Base-by-base conservation (phyloP, 2,888 invertebrate species). In the Protonemura montana region DNA sequence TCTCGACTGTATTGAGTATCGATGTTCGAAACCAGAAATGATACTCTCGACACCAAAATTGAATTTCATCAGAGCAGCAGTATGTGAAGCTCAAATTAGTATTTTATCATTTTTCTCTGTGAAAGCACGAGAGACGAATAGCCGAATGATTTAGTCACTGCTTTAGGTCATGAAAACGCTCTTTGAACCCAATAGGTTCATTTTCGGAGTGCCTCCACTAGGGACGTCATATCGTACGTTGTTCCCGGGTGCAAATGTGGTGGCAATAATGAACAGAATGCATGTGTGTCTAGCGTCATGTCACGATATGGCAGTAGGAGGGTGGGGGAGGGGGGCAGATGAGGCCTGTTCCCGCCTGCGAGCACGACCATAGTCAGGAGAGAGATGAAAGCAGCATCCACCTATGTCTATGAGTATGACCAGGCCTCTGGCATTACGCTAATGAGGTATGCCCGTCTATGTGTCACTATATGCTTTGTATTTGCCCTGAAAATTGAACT, bases 361-460 rank as follows among this genome's bases (percentile, higher is more conserved):
- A 41, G n/a, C n/a, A n/a, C 35, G 35, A 35, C 5, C 10, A 6
- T 35, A 10, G 35, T 13, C 59, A 3, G 59, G 13, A 59, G 6
- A 59, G 59, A 21, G 59, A 59, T 21, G 59, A 59, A 59, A 21
- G 59, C 59, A 21, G 13, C 59, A 59, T 21, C 59, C 59, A 59
- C 59, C 59, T 59, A 59, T 59, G 59, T 16, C 16, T 1, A 59
- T 59, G 59, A 59, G 59, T 59, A 59, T 28, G 78, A 28, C 78
- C 28, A 78, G 78, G 78, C 78, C 78, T 78, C 27, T 78, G 27
- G 28, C 78, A 78, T 78, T 78, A 78, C 27, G 28, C 78, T 78
- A 78, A 78, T 78, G 78, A 78, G 78, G n/a, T 16, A 26, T 16
- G 6, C 28, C 78, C 21, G 25, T 13, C 21, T 78, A 28, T 27